phyloP scores from a whole-genome alignment of 2,888 invertebrate genomes.

The Melangyna quadrimaculata region DNA sequence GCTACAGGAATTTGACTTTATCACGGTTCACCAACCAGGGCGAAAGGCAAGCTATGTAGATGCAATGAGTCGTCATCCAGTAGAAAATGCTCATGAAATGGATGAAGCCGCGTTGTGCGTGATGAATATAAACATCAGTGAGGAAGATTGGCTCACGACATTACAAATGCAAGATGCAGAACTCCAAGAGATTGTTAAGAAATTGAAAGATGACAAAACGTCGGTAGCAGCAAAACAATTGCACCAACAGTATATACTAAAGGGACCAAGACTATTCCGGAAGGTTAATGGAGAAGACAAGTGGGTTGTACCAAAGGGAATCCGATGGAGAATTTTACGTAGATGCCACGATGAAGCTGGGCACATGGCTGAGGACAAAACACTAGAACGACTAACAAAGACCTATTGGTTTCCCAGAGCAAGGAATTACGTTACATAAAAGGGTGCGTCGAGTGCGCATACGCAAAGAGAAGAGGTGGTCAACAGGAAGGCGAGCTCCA shows the following conservation, averaged over 20 bases:
- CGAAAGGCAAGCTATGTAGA: background rate
- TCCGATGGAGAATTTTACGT: too few relatives aligned
- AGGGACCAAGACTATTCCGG: background rate
- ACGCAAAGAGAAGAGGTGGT: too few relatives aligned
- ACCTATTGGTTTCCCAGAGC: too few relatives aligned
- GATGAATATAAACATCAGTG: constrained; percentile 2
- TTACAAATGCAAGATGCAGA: background rate
- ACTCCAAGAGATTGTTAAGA: background rate
- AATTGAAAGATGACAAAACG: background rate
- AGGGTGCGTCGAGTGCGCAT: too few relatives aligned
- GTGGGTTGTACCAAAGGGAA: background rate
- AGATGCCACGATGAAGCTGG: too few relatives aligned
- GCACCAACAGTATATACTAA: background rate
- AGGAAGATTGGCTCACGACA: background rate
- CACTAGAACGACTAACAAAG: too few relatives aligned
- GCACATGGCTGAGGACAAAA: too few relatives aligned
- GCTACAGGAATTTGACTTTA: background rate
- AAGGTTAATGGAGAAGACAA: background rate
- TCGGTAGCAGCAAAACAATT: background rate
- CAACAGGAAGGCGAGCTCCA: too few relatives aligned
- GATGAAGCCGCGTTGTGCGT: constrained; percentile 11
- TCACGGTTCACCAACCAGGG: background rate
- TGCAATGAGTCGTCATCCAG: constrained; percentile 2
- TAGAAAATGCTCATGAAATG: background rate
- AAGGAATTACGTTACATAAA: too few relatives aligned